phyloP scores from a whole-genome alignment of 2,888 invertebrate species.

The Perizoma affinitatum region DNA sequence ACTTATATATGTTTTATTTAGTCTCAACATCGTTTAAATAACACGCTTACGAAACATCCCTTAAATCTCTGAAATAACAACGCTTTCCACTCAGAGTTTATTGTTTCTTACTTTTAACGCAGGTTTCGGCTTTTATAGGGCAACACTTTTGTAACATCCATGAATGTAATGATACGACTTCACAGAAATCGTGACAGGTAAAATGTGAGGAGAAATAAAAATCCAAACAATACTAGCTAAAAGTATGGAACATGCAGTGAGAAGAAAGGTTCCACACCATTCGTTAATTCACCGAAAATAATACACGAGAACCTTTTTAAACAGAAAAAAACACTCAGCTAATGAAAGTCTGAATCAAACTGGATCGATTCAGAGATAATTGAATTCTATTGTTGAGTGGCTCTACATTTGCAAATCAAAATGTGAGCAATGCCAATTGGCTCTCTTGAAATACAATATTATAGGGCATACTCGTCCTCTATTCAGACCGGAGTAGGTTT shows the following conservation, averaged over 20 bases:
- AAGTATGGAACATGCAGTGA: too few relatives aligned
- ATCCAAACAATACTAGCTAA: too few relatives aligned
- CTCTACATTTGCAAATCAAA: conserved; percentile 35
- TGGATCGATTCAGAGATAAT: conserved; percentile 35
- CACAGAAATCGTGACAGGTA: conserved; percentile 1
- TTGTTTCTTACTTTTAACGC: conserved; percentile 10
- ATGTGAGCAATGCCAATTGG: conserved; percentile 19
- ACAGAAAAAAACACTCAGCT: conserved; percentile 8
- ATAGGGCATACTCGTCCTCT: not conserved
- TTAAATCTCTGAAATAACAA: conserved; percentile 24
- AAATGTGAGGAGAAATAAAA: not conserved
- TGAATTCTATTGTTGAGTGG: conserved; percentile 29
- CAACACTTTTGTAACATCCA: not conserved
- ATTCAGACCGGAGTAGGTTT: too few relatives aligned
- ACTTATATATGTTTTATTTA: not conserved
- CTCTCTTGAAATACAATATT: conserved; percentile 12
- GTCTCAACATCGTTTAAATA: conserved; percentile 10
- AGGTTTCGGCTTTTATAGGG: conserved; percentile 1
- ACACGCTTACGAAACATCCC: conserved; percentile 10
- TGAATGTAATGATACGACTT: not conserved
- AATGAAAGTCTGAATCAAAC: conserved; percentile 16
- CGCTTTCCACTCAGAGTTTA: conserved; percentile 27
- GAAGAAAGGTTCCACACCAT: too few relatives aligned
- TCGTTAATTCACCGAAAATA: too few relatives aligned
- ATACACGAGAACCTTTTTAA: not conserved